phyloP scores from a whole-genome alignment of 2,113 vertebrate genomes.

The Gasterosteus nipponicus region DNA sequence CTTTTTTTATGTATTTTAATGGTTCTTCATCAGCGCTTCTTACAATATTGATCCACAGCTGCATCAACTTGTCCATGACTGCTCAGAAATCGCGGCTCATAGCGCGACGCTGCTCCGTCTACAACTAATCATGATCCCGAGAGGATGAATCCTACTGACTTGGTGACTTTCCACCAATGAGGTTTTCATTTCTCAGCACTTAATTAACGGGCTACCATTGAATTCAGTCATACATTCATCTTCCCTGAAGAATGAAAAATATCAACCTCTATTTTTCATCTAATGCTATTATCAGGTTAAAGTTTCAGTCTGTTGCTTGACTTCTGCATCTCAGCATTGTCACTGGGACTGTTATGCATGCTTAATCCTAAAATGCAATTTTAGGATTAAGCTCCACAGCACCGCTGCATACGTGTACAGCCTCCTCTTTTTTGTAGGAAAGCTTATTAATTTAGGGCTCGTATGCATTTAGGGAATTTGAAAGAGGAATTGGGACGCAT shows the following conservation, averaged over 20 bases:
- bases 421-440: neutral
- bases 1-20: neutral
- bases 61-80: neutral
- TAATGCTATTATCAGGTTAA: neutral
- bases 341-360: neutral
- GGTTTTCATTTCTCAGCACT: neutral
- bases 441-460: neutral
- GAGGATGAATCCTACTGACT: neutral
- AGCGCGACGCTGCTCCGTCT: neutral
- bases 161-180: neutral
- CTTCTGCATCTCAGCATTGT: neutral
- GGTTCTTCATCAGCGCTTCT: neutral
- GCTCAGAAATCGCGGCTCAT: neutral
- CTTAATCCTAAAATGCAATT: too few species aligned
- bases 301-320: neutral
- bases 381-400: neutral
- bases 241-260: neutral
- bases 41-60: conserved; percentile 5
- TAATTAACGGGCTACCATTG: neutral
- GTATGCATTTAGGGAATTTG: neutral
- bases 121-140: neutral
- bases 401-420: neutral
- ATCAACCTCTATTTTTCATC: neutral
- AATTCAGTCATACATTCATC: neutral
- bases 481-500: neutral